Percentiles rank a stretch among this genome's conserved stretches.
Conservation (phyloP, 2,113 vertebrate species). For the Chelonoidis abingdonii region DNA sequence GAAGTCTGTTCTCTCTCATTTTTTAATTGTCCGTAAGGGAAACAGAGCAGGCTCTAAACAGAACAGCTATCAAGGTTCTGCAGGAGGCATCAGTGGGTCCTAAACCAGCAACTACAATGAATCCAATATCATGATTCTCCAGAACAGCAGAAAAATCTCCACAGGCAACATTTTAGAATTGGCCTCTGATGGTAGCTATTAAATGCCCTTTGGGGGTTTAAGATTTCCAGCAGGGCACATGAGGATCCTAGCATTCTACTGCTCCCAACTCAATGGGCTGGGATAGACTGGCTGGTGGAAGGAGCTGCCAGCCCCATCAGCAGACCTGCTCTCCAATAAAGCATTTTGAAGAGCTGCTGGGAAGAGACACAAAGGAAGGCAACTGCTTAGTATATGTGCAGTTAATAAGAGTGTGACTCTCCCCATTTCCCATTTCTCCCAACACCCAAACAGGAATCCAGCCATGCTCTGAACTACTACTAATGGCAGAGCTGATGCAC, state of each 20-base stretch:
- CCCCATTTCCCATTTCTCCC: neutral
- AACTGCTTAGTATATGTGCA: neutral
- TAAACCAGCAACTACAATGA: neutral
- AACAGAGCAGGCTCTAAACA: neutral
- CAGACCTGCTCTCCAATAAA: neutral
- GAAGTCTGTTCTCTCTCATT: neutral
- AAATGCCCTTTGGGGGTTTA: accelerated
- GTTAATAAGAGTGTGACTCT: neutral
- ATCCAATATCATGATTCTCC: neutral
- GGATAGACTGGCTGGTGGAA: neutral
- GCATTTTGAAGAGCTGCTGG: neutral
- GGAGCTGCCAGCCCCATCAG: neutral
- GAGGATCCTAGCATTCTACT: accelerated
- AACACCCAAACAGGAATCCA: neutral
- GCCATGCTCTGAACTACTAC: neutral
- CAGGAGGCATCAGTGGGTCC: neutral
- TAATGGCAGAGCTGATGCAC: neutral
- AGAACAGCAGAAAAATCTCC: neutral
- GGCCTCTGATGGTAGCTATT: neutral
- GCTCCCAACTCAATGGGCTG: neutral
- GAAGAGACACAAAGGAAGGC: neutral
- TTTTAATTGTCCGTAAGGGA: neutral
- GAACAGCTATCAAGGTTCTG: accelerated
- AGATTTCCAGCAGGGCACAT: neutral
- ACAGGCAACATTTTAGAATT: neutral